A percentile compares a stretch with the other conserved stretches of the same genome.
Conservation (phyloP, 2,888 invertebrate genomes). For the Agriotes lineatus region DNA sequence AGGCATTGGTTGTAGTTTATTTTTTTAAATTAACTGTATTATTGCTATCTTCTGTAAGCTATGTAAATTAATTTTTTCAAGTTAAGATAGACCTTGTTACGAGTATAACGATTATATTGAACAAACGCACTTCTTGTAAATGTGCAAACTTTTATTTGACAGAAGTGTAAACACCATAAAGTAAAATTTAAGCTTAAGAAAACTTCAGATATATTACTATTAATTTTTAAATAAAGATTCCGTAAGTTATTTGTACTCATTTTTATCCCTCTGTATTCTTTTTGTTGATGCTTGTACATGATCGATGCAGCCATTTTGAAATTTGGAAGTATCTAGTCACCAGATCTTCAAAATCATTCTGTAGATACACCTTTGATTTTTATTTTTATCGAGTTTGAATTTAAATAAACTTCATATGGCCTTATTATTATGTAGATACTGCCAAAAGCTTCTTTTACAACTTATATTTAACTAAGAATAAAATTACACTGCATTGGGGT, state of each 20-base stretch:
- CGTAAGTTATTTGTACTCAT: constrained; percentile 43
- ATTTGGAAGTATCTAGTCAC: too few species aligned
- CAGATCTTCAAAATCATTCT: too few species aligned
- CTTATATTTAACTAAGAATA: too few species aligned
- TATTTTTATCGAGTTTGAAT: too few species aligned
- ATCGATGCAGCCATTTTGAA: too few species aligned
- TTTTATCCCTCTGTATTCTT: too few species aligned
- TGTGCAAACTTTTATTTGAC: constrained; percentile 34
- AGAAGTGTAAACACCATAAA: constrained; percentile 43
- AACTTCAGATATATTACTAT: constrained; percentile 45
- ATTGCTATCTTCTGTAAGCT: constrained; percentile 29
- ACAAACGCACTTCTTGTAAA: constrained; percentile 36
- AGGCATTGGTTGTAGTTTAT: constrained; percentile 23
- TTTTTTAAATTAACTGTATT: constrained; percentile 22
- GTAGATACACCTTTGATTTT: too few species aligned
- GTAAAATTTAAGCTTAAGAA: constrained; percentile 44
- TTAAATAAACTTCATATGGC: too few species aligned
- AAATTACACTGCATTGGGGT: too few species aligned
- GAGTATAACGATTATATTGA: constrained; percentile 34
- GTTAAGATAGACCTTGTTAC: constrained; percentile 32
- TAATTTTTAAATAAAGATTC: constrained; percentile 52
- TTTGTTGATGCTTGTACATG: too few species aligned
- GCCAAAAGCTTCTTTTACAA: too few species aligned
- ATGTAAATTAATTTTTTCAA: constrained; percentile 34
- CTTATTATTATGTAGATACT: too few species aligned